Base-by-base conservation (phyloP, 2,888 invertebrate species). In the Lithophane ornitopus region DNA sequence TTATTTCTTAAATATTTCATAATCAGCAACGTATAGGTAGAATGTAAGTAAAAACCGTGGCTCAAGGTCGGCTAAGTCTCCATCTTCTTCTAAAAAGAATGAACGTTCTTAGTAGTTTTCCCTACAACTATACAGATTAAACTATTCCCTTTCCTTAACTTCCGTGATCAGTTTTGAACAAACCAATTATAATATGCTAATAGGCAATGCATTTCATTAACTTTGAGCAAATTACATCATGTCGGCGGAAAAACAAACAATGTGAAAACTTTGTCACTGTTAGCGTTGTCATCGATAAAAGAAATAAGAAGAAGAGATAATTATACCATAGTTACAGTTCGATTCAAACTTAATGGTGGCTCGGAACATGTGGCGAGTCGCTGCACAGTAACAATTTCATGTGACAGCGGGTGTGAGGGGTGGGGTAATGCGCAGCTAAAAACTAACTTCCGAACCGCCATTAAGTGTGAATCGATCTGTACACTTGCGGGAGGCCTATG, bases 101-200 rank as follows among this genome's bases (percentile, higher is more conserved):
- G 12, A 7, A 39, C 39, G 9, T 49, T 22, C 0, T 22, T 19
- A 8, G 49, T 49, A 9, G 22, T 4, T 68, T n/a, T 72, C n/a
- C 9, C 14, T 7, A 26, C 46, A 9, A 19, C 28, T 26, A 28
- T 6, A 22, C 28, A 71, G 6, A 41, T 46, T 7, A 52, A 68
- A 14, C 19, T 12, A 22, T 19, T 3, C 0, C 7, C 28, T 22
- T 34, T 63, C 16, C 16, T 22, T 39, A 16, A 28, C 16, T 22
- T 14, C 28, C 4, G 46, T 19, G 19, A 14, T 46, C 52, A 62
- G 0, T 6, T 39, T 19, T 8, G 12, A 62, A 61, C 16, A 28
- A 49, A 56, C 77, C 66, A 76, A 80, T 80, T 80, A 76, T 56
- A 56, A 28, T 34, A 82, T 82, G 82, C 49, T 76, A 80, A 82